phyloP scores from a whole-genome alignment of 2,888 invertebrate species.

The Drosophila vallismaia region DNA sequence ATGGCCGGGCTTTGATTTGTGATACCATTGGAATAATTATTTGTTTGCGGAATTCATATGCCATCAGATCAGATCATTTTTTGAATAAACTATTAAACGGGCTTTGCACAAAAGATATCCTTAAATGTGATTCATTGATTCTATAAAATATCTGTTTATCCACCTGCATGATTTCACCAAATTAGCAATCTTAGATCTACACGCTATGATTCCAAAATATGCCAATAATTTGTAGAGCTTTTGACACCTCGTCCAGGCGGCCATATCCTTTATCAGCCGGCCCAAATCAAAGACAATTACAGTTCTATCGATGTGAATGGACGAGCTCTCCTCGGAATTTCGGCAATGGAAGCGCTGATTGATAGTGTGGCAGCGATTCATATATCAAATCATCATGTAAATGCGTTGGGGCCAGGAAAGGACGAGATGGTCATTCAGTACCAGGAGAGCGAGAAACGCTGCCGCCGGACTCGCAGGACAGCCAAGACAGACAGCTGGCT shows the following conservation, averaged over 20 bases:
- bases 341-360: slow-evolving; percentile 64
- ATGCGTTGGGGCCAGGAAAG: slow-evolving; percentile 37
- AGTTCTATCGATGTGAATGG: slow-evolving; percentile 37
- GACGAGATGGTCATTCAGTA: neutral
- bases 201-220: neutral
- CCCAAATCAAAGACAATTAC: slow-evolving; percentile 51
- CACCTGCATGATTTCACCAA: neutral
- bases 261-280: neutral
- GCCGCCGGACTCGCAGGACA: slow-evolving; percentile 17
- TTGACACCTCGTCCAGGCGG: slow-evolving; percentile 23
- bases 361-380: slow-evolving; percentile 63
- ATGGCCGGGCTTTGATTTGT: slow-evolving; percentile 34
- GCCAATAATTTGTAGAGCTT: slow-evolving; percentile 2
- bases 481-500: slow-evolving; percentile 42
- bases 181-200: neutral
- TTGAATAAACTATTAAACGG: slow-evolving; percentile 6
- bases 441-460: neutral
- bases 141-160: too few relatives aligned
- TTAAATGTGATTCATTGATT: neutral
- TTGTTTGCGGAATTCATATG: slow-evolving; percentile 38
- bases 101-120: slow-evolving; percentile 3
- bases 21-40: slow-evolving; percentile 44
- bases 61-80: neutral
- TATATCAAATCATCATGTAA: slow-evolving; percentile 75
- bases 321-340: slow-evolving; percentile 32